Evolutionary conservation across 1,140 invertebrate species (phyloP), one percentile per base, ranked within the genome.

Genomic region (Ips nitidus): DNA sequence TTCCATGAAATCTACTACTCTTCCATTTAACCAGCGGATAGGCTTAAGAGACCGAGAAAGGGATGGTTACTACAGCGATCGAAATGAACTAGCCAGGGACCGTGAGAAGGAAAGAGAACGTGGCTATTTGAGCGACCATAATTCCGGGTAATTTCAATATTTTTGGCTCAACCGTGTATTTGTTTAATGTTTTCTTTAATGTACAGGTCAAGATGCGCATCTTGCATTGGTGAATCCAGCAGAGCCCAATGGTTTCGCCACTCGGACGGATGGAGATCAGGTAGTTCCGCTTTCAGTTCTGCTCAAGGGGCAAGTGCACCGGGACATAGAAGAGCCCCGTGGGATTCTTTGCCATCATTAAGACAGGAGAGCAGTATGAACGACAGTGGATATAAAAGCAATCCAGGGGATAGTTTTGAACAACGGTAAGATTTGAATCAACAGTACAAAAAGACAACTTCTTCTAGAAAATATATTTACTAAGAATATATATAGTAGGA

Each of bases 21-120:
- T 93, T 75, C 90, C 90, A 22, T 80, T 91, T 72, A 88, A 88
- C 41, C 89, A 90, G 79, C 84, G 88, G 52, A 40, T 77, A 76
- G 86, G 81, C 78, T 85, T 80, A 78, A 82, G 87, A 67, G 88
- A 88, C 75, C 83, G 88, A 69, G 89, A 91, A 67, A 83, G 90
- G 8, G 90, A 93, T 75, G 92, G 92, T 43, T 94, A 94, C 78
- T 94, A 94, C 80, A 91, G 91, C 75, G 92, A 94, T 83, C 86
- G 92, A 72, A 93, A 93, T 77, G 91, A 94, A 80, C 84, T 93
- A 61, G 86, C 91, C 74, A 81, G 91, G 57, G 87, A 88, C 74
- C 81, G 86, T 59, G 90, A 91, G 69, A 81, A 84, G 50, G 85
- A 86, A 60, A 83, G 90, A 50, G 91, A 92, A 79, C 84, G 91